A percentile compares a stretch with the other conserved stretches of the same genome.
Evolutionary conservation across 1,140 invertebrate species (phyloP).

Genomic region (Drosophila simulans): DNA sequence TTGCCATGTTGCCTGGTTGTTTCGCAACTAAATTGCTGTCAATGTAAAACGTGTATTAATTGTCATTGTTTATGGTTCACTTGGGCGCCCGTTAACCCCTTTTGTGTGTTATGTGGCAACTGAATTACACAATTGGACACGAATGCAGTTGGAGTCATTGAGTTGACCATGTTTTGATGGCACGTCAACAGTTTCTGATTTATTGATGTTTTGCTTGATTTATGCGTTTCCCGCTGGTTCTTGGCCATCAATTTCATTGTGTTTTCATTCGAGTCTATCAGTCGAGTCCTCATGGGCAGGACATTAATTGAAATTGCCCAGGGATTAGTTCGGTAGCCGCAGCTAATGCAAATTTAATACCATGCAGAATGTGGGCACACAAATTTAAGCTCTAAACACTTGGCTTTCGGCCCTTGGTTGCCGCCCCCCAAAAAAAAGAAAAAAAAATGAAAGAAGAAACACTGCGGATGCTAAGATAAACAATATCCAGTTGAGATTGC

Average conservation of each 20-base stretch:
- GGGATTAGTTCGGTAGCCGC: conserved; percentile 6
- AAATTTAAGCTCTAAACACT: not conserved
- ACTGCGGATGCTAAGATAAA: conserved; percentile 40
- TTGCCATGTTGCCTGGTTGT: not conserved
- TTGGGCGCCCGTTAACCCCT: not conserved
- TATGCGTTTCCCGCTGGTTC: conserved; percentile 26
- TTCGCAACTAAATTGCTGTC: conserved; percentile 45
- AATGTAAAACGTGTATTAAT: conserved; percentile 45
- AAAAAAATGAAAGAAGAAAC: not conserved
- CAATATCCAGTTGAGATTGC: conserved; percentile 45
- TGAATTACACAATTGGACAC: conserved; percentile 27
- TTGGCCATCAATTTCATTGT: conserved; percentile 31
- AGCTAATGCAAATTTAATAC: conserved; percentile 1
- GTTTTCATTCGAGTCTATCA: conserved; percentile 6
- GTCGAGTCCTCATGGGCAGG: not conserved
- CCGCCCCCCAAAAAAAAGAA: conserved; percentile 6
- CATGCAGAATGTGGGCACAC: not conserved
- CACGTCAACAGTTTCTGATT: conserved; percentile 63
- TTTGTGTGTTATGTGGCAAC: not conserved
- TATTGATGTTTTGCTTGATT: conserved; percentile 63
- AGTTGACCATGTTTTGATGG: conserved; percentile 46
- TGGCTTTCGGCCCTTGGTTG: too few relatives aligned
- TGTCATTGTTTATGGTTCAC: conserved; percentile 31
- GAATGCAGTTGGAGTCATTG: conserved; percentile 21
- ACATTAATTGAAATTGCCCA: conserved; percentile 24